These are phyloP conservation scores for Limnephilus marmoratus DNA, from an alignment of 2,888 invertebrate species.

Conservation along the genomic window DNA sequence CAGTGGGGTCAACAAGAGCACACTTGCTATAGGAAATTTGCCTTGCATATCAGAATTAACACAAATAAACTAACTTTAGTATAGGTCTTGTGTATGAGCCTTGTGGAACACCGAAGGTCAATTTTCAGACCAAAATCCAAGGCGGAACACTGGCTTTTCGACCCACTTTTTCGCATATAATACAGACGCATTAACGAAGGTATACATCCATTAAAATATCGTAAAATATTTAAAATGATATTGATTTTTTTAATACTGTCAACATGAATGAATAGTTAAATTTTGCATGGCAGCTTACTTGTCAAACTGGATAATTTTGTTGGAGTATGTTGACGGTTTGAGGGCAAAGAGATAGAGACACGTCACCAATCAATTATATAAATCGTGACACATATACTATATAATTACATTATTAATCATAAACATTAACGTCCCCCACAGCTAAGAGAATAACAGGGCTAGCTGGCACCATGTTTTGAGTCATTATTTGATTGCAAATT, in stretches of 20 bases:
- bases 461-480: not conserved
- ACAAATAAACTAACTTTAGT: not conserved
- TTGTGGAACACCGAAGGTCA: not conserved
- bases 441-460: not conserved
- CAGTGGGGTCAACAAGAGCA: too few species aligned
- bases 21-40: not conserved
- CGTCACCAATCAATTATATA: conserved; percentile 5
- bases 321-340: not conserved
- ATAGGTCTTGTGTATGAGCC: not conserved
- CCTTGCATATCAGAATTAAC: not conserved
- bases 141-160: not conserved
- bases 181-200: too few species aligned
- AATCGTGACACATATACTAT: conserved; percentile 13
- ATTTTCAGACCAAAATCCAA: not conserved
- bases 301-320: conserved; percentile 17
- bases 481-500: not conserved
- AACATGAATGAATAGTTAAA: not conserved
- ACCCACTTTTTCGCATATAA: not conserved
- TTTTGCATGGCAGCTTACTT: not conserved
- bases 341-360: not conserved
- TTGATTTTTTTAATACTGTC: not conserved
- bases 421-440: not conserved
- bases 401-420: not conserved
- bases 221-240: not conserved
- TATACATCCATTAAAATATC: not conserved